Evolutionary conservation across 2,113 vertebrate species (phyloP), one percentile per base, ranked within the genome.

Genomic region (Callipepla californica): DNA sequence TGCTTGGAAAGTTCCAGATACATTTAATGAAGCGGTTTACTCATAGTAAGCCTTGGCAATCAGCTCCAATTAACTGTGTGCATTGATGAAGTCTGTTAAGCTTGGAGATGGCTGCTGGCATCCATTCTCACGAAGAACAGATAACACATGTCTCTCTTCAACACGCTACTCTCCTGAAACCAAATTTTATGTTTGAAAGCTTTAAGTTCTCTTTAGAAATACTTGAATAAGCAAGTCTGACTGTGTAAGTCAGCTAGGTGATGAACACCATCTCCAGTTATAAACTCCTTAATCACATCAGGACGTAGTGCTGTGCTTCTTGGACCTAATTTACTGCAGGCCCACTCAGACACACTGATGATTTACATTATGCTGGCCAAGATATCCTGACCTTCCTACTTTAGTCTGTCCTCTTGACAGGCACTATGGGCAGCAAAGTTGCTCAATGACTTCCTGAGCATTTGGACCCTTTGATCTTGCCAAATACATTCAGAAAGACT

Each of bases 401-500:
- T 87, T 72, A 51, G 26, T 51, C 61, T 63, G 40, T 26, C 40
- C 87, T 80, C 74, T 82, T 18, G 1, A 85, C 80, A 77, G 82
- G 70, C 85, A 74, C 74, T 3, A 6, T 0, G 15, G 85, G 50
- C 48, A 89, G 55, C 4, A 0, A 40, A 61, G 28, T 53, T 36
- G 40, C 22, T 51, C 89, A 84, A 94, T 90, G 92, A 6, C 78
- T 83, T 79, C 90, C 91, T 76, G 80, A 96, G 93, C 83, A 77
- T 77, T 30, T 91, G 92, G 83, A 86, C 48, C 53, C 93, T 93
- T 89, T 81, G 88, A 77, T 87, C 42, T 63, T 48, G 38, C 6
- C 79, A 84, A 73, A 81, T 7, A 50, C 66, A 18, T 77, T 47
- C 72, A 40, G 45, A 78, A 42, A 76, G 61, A 4, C 63, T 26